These are phyloP conservation scores for Gymnosoma rotundatum DNA, from an alignment of 2,888 invertebrate species.

Conservation along the genomic window DNA sequence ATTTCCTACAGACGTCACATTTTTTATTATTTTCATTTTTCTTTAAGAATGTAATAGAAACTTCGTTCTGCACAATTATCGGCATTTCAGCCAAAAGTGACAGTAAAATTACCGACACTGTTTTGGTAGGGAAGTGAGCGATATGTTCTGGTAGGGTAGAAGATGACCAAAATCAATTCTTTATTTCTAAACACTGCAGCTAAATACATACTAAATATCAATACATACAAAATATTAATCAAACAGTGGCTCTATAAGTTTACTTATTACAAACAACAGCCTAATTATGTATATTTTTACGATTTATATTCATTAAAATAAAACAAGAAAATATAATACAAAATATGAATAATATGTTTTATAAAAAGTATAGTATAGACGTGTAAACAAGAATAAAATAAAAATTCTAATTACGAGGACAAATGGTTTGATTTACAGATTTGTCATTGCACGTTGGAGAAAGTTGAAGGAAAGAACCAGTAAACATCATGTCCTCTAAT, in stretches of 20 bases:
- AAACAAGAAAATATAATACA: slow-evolving; percentile 67
- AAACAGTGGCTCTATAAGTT: background rate
- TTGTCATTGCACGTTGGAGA: slow-evolving; percentile 31
- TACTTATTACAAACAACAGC: background rate
- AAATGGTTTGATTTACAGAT: slow-evolving; percentile 70
- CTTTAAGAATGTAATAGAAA: too few relatives aligned
- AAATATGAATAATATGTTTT: slow-evolving; percentile 32
- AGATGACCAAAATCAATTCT: too few relatives aligned
- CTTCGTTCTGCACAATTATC: too few relatives aligned
- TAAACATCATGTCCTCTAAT: slow-evolving; percentile 71
- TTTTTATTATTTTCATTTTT: too few relatives aligned
- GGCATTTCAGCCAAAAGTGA: too few relatives aligned
- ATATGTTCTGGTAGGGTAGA: too few relatives aligned
- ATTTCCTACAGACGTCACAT: too few relatives aligned
- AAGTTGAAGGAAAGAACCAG: background rate
- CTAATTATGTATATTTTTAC: background rate
- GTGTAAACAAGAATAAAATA: slow-evolving; percentile 50
- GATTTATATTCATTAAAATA: slow-evolving; percentile 4
- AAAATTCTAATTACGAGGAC: slow-evolving; percentile 68
- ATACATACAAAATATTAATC: too few relatives aligned
- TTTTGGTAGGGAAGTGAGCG: too few relatives aligned
- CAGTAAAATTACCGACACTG: too few relatives aligned
- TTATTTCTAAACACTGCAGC: background rate
- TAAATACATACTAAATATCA: too few relatives aligned
- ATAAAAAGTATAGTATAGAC: slow-evolving; percentile 60